A percentile compares a stretch with the other conserved stretches of the same genome.
phyloP scores from a whole-genome alignment of 2,797 vertebrate species.

The Bufotes viridis region DNA sequence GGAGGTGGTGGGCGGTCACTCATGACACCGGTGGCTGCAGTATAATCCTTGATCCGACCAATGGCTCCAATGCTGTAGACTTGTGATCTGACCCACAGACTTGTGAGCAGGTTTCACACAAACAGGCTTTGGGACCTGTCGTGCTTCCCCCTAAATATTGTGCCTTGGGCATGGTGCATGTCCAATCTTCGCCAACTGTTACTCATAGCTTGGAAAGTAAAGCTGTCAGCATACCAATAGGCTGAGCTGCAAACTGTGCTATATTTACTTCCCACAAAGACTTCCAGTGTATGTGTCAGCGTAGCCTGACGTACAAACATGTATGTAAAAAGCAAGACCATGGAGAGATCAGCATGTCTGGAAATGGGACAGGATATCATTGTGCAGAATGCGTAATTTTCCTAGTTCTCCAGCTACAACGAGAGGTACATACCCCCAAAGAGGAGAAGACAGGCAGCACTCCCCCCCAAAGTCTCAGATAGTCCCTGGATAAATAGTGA shows the following conservation, averaged over 20 bases:
- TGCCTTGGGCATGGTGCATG: not conserved
- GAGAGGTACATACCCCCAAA: no score
- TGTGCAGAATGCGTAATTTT: not conserved
- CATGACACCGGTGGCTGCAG: not conserved
- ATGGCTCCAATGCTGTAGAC: not conserved
- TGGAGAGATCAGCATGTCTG: not conserved
- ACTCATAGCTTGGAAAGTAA: conserved; percentile 1
- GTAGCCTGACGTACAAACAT: not conserved
- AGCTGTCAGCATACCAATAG: conserved; percentile 16
- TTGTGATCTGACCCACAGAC: not conserved
- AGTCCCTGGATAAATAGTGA: not conserved
- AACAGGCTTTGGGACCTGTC: not conserved
- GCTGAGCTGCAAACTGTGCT: not conserved
- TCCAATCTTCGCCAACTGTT: not conserved
- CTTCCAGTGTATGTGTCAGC: not conserved
- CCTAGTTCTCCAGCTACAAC: no score
- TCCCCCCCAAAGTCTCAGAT: no score
- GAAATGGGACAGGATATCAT: not conserved
- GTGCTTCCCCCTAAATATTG: not conserved
- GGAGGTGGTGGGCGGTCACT: not conserved
- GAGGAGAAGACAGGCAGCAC: no score
- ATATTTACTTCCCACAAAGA: conserved; percentile 8
- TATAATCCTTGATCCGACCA: not conserved
- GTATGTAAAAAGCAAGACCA: not conserved
- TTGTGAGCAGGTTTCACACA: not conserved